Conservation (phyloP, 2,113 vertebrate genomes). For the Psephotus haematonotus region DNA sequence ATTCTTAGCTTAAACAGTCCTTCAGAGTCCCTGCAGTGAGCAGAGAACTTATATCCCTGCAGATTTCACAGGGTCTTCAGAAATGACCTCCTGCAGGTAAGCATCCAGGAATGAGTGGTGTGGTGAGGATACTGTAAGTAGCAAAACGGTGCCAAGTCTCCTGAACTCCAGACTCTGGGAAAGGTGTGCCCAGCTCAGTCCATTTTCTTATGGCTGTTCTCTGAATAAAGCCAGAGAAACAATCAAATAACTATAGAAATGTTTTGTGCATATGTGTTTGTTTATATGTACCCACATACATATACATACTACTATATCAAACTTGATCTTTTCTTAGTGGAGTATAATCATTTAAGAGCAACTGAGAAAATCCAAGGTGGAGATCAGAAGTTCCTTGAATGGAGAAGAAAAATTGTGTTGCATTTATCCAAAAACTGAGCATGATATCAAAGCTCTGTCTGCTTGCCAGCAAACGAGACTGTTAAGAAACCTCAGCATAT, state of each 20-base stretch:
- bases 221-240: background rate
- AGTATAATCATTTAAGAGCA: background rate
- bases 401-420: background rate
- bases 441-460: background rate
- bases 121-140: background rate
- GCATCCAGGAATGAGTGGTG: background rate
- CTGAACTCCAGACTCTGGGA: background rate
- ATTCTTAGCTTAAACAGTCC: background rate
- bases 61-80: background rate
- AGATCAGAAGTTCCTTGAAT: background rate
- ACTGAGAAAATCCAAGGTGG: background rate
- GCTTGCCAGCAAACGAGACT: background rate
- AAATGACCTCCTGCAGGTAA: background rate
- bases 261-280: background rate
- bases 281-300: background rate
- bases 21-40: background rate
- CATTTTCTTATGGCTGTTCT: background rate
- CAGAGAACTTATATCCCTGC: background rate
- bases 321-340: background rate
- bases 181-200: background rate
- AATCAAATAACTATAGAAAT: background rate
- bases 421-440: background rate
- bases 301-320: rapidly evolving
- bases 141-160: background rate
- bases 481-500: background rate